Evolutionary conservation across 1,140 invertebrate species (phyloP).

Genomic region (Aethina tumida): DNA sequence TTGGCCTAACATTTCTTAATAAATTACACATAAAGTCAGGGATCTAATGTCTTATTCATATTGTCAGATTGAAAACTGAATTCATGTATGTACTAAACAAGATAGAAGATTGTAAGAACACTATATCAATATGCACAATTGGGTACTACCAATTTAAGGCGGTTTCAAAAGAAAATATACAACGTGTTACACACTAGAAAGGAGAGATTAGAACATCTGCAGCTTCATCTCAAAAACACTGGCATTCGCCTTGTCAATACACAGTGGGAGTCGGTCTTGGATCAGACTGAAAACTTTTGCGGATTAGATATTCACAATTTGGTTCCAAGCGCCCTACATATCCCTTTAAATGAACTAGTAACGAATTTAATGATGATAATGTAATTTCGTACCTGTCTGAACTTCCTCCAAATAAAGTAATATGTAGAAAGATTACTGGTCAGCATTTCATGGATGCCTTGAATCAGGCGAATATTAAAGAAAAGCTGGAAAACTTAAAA

Average conservation of each 20-base stretch:
- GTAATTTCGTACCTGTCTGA: slow-evolving; percentile 11
- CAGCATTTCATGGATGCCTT: slow-evolving; percentile 22
- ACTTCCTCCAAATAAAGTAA: slow-evolving; percentile 20
- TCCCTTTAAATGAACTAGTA: slow-evolving; percentile 40
- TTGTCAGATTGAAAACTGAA: slow-evolving; percentile 43
- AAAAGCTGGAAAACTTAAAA: slow-evolving; percentile 17
- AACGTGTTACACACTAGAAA: slow-evolving; percentile 44
- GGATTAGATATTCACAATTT: slow-evolving; percentile 46
- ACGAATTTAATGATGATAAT: slow-evolving; percentile 11
- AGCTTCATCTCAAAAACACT: slow-evolving; percentile 20
- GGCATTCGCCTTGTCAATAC: slow-evolving; percentile 11
- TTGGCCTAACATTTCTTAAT: too few relatives aligned
- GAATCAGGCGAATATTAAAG: slow-evolving; percentile 17
- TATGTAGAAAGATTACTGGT: slow-evolving; percentile 15
- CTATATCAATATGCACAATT: slow-evolving; percentile 49
- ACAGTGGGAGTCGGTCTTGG: slow-evolving; percentile 36
- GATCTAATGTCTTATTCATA: slow-evolving; percentile 6
- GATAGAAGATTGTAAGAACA: slow-evolving; percentile 31
- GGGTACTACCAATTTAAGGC: slow-evolving; percentile 47
- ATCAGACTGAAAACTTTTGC: slow-evolving; percentile 43
- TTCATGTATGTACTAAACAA: slow-evolving; percentile 43
- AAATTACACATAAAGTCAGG: background rate
- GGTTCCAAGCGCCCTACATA: slow-evolving; percentile 40
- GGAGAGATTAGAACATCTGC: slow-evolving; percentile 23
- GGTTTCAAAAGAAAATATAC: slow-evolving; percentile 50